A percentile compares a stretch with the other conserved stretches of the same genome.
Conservation (phyloP, 2,888 invertebrate species). For the Mamestra brassicae region DNA sequence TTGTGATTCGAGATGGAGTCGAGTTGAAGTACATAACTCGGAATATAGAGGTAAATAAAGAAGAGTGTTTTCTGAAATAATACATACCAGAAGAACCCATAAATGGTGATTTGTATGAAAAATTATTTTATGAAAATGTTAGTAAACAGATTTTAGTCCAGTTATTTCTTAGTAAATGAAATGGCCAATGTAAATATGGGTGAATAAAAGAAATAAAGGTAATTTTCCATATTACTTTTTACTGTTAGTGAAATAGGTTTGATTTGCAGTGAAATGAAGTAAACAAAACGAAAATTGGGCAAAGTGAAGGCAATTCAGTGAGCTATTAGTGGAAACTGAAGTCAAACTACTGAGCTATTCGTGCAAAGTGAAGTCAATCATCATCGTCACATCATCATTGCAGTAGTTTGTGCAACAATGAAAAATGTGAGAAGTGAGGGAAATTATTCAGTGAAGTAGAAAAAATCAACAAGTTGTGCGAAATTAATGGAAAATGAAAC, state of each 20-base stretch:
- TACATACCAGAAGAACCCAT: constrained; percentile 33
- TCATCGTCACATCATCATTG: not conserved
- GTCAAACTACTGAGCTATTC: not conserved
- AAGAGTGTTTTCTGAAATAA: not conserved
- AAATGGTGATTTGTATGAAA: constrained; percentile 5
- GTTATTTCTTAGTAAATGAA: constrained; percentile 5
- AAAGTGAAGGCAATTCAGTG: not conserved
- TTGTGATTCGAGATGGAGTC: too few species aligned
- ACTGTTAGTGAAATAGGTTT: not conserved
- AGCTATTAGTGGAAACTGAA: not conserved
- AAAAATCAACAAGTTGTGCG: not conserved
- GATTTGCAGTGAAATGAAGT: not conserved
- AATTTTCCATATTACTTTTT: not conserved
- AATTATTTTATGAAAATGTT: not conserved
- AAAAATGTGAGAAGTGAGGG: constrained; percentile 12
- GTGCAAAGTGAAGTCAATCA: not conserved
- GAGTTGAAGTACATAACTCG: not conserved
- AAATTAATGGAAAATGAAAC: constrained; percentile 28
- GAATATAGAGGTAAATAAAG: not conserved
- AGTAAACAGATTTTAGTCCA: constrained; percentile 16
- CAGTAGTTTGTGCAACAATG: not conserved
- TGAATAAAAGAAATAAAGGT: not conserved
- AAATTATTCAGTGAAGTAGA: not conserved
- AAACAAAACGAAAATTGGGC: not conserved
- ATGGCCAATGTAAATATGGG: not conserved